These are phyloP conservation scores for Calypte anna DNA, from an alignment of 2,113 vertebrate species.

Conservation along the genomic window DNA sequence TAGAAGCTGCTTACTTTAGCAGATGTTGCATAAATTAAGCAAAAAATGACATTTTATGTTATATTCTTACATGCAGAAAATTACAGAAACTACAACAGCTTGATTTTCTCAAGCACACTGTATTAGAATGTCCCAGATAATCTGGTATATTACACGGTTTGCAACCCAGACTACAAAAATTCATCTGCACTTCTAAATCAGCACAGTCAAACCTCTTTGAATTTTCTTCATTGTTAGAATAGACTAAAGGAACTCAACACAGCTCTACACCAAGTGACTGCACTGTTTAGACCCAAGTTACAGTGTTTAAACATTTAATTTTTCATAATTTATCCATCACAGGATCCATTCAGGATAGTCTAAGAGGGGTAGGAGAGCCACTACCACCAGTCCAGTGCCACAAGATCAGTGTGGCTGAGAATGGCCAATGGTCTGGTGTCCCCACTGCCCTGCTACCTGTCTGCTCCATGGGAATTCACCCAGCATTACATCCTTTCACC, in stretches of 20 bases:
- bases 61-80: background rate
- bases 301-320: background rate
- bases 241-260: background rate
- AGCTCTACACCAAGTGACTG: background rate
- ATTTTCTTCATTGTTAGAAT: background rate
- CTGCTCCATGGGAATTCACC: background rate
- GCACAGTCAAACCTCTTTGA: background rate
- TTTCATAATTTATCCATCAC: background rate
- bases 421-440: background rate
- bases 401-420: too few species aligned
- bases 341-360: background rate
- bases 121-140: background rate
- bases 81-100: background rate
- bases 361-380: background rate
- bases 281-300: background rate
- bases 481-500: background rate
- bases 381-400: background rate
- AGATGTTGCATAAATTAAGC: background rate
- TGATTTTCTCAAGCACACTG: background rate
- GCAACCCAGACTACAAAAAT: background rate
- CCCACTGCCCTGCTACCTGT: fast-evolving
- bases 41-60: background rate
- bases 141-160: background rate
- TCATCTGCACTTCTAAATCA: background rate
- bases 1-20: background rate